Conservation (phyloP, 2,888 invertebrate species). For the Caenorhabditis sulstoni region DNA sequence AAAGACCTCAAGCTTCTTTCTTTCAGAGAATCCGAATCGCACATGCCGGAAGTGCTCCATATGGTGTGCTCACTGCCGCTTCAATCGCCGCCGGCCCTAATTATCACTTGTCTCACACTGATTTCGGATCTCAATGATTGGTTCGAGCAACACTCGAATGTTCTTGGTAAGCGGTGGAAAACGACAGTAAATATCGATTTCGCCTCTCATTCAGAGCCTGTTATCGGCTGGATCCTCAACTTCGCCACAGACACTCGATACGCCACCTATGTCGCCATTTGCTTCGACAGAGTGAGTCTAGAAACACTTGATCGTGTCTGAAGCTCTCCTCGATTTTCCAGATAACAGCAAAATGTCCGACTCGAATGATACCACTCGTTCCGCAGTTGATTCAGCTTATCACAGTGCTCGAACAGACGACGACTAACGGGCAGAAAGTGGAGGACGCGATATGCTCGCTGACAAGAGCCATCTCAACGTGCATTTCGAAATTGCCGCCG, state of each 20-base stretch:
- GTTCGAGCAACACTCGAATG: constrained; percentile 91
- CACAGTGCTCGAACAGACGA: constrained; percentile 48
- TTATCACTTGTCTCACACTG: constrained; percentile 87
- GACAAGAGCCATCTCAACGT: constrained; percentile 61
- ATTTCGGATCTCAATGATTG: constrained; percentile 88
- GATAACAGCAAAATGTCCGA: constrained; percentile 54
- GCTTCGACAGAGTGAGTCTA: constrained; percentile 66
- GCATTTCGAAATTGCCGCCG: constrained; percentile 61
- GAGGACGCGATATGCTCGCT: constrained; percentile 60
- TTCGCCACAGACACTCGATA: constrained; percentile 56
- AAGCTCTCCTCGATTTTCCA: no score
- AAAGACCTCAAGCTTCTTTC: constrained; percentile 6
- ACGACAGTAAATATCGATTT: no score
- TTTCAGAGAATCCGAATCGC: constrained; percentile 90
- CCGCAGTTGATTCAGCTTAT: constrained; percentile 44
- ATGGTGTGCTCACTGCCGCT: constrained; percentile 91
- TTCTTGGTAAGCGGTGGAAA: constrained; percentile 83
- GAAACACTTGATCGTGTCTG: no score
- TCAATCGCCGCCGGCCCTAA: constrained; percentile 89
- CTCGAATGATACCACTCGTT: constrained; percentile 31
- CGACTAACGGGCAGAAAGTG: constrained; percentile 52
- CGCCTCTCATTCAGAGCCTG: constrained; percentile 70
- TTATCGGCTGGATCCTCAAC: constrained; percentile 67
- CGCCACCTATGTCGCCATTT: constrained; percentile 54
- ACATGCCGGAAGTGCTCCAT: constrained; percentile 93